Evolutionary conservation across 2,888 invertebrate genomes (phyloP), one percentile per base, ranked within the genome.

Genomic region (Polydesmus complanatus): DNA sequence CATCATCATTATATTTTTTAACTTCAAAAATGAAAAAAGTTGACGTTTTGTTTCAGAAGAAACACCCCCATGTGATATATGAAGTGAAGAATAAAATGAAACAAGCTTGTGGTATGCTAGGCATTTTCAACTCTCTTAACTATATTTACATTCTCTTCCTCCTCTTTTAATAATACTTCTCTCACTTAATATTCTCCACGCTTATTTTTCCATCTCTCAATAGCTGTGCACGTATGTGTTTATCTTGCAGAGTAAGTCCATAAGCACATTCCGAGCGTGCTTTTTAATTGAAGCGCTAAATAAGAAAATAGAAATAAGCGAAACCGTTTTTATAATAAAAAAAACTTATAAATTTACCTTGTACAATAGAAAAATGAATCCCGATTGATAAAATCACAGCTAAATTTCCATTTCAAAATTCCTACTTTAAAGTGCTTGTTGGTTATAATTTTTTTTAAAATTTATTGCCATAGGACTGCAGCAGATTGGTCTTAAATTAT

Each of bases 51-150:
- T 66, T 68, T 54, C 84, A 88, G 87, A 87, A 90, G 86, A 91
- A 91, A 78, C 93, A 94, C 83, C 94, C 94, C 72, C 95, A 95
- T 82, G 88, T 95, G 76, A 90, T 95, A 76, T 95, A 93, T 80
- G 91, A 93, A 77, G 90, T 93, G 72, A 84, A 89, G 68, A 87
- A 88, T 63, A 90, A 91, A 75, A 84, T 85, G 68, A 88, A 86
- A 78, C 90, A 91, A 77, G 90, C 88, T 59, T 95, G 95, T 75
- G 94, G 90, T 71, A 90, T 88, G 71, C 68, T 52, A 11, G 58
- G 19, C 21, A 37, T 37, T 37, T 37, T 8, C 37, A 11, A 53
- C 21, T 8, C 23, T 53, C 23, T 53, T 22, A n/a, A 53, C 11
- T 22, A 23, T 25, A n/a, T n/a, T n/a, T n/a, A n/a, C 14, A 37